Conservation (phyloP, 2,797 vertebrate species). For the Presbytis comata region DNA sequence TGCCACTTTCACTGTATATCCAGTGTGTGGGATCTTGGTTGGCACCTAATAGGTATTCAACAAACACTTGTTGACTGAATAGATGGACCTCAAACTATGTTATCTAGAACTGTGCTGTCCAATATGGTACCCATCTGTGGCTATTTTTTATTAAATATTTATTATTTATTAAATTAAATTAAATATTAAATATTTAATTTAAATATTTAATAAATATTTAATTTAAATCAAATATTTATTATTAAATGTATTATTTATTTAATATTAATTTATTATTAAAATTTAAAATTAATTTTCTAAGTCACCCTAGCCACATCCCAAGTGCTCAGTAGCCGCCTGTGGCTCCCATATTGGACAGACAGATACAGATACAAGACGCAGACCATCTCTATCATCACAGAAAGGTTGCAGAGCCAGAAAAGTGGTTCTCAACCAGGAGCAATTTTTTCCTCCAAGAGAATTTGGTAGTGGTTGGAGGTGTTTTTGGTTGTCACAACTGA, state of each 20-base stretch:
- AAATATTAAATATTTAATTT: too few relatives aligned
- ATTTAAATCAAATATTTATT: not conserved
- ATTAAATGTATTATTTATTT: not conserved
- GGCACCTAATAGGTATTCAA: not conserved
- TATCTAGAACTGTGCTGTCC: not conserved
- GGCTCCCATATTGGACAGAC: fast-evolving
- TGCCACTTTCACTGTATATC: not conserved
- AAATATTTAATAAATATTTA: too few relatives aligned
- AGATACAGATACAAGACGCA: fast-evolving
- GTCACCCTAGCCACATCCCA: not conserved
- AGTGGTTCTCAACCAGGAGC: not conserved
- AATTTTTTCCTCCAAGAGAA: not conserved
- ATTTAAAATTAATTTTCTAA: not conserved
- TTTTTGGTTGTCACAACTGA: not conserved
- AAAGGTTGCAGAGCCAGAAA: not conserved
- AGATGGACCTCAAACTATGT: not conserved
- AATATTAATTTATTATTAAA: not conserved
- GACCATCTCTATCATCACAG: fast-evolving
- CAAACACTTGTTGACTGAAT: not conserved
- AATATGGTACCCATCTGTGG: not conserved
- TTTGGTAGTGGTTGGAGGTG: not conserved
- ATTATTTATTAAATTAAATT: too few relatives aligned
- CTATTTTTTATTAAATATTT: not conserved
- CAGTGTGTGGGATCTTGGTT: not conserved
- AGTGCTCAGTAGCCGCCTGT: too few relatives aligned